Conservation (phyloP, 1,140 invertebrate genomes). For the Eciton burchellii region DNA sequence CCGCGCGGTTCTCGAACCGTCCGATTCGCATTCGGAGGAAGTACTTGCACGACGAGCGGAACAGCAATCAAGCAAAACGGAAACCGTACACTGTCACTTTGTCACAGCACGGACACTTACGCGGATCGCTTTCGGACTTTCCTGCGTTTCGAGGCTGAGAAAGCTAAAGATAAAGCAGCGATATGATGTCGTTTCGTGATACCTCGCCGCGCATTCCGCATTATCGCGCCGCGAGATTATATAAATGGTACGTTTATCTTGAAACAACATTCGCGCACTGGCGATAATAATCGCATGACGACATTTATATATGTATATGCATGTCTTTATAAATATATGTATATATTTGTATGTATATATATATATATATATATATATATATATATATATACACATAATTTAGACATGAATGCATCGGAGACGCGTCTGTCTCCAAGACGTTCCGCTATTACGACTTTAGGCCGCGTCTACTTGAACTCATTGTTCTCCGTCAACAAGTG, state of each 20-base stretch:
- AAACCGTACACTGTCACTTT: background rate
- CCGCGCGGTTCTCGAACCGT: background rate
- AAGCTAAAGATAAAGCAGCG: background rate
- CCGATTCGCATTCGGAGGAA: background rate
- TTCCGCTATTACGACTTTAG: conserved; percentile 70
- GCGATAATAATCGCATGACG: conserved; percentile 1
- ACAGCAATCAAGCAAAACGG: conserved; percentile 6
- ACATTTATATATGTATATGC: background rate
- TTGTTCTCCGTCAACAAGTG: conserved; percentile 33
- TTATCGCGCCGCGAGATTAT: conserved; percentile 4
- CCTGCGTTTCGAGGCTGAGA: background rate
- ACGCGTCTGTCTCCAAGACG: background rate
- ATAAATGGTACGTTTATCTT: conserved; percentile 2
- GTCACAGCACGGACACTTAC: background rate
- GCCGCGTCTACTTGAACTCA: conserved; percentile 74
- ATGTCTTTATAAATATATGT: background rate
- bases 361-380: conserved; percentile 32
- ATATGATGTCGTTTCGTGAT: conserved; percentile 16
- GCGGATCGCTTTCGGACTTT: background rate
- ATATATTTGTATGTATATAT: conserved; percentile 16
- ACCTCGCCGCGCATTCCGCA: background rate
- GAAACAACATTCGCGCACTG: conserved; percentile 15
- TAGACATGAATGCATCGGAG: conserved; percentile 15
- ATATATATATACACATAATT: background rate
- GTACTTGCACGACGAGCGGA: background rate